These are phyloP conservation scores for Lipophrys pholis DNA, from an alignment of 2,113 vertebrate genomes.

Conservation along the genomic window DNA sequence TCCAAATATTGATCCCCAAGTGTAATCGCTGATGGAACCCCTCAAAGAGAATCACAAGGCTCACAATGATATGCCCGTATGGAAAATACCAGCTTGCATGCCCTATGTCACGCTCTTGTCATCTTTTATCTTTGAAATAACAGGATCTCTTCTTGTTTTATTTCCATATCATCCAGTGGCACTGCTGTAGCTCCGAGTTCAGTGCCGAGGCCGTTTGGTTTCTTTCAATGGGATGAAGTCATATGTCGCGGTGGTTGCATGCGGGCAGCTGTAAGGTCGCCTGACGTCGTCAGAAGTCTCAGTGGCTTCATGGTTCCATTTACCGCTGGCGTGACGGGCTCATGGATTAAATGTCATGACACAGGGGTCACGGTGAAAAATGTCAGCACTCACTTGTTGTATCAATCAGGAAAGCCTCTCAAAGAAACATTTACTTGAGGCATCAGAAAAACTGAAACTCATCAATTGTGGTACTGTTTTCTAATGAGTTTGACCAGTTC, in stretches of 20 bases:
- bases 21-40: neutral
- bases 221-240: constrained; percentile 27
- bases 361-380: constrained; percentile 34
- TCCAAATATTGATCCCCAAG: neutral
- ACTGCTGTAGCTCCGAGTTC: neutral
- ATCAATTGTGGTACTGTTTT: too few relatives aligned
- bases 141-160: neutral
- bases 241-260: constrained; percentile 1
- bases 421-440: too few relatives aligned
- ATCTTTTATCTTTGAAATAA: constrained; percentile 8
- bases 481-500: too few relatives aligned
- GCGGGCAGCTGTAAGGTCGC: constrained; percentile 10
- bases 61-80: neutral
- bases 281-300: constrained; percentile 22
- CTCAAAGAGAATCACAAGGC: neutral
- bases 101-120: too few relatives aligned
- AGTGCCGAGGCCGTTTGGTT: neutral
- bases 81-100: neutral
- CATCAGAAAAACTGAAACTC: too few relatives aligned
- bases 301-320: constrained; percentile 43
- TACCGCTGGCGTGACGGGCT: constrained; percentile 14
- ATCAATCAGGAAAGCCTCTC: neutral
- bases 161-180: neutral
- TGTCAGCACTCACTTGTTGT: neutral
- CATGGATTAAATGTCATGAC: constrained; percentile 50